These are phyloP conservation scores for Plagiodera versicolora DNA, from an alignment of 2,888 invertebrate genomes.

Conservation along the genomic window DNA sequence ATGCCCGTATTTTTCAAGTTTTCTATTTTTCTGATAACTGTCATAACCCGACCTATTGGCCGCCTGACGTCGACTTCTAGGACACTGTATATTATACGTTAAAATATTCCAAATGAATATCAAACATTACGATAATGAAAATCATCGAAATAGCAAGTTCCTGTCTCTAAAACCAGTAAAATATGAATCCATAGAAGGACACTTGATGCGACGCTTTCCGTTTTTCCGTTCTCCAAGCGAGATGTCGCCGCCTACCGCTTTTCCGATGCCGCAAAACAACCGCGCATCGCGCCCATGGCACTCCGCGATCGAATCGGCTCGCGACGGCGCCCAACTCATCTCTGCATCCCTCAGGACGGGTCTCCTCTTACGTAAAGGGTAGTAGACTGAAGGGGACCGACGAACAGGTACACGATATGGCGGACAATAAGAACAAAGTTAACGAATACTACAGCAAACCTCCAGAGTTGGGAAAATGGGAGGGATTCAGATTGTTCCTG, in stretches of 20 bases:
- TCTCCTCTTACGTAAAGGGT: slow-evolving; percentile 44
- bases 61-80: too few species aligned
- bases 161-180: too few species aligned
- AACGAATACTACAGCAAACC: slow-evolving; percentile 77
- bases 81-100: too few species aligned
- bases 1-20: too few species aligned
- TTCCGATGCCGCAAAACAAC: not conserved
- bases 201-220: too few species aligned
- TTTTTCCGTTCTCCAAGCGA: not conserved
- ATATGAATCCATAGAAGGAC: too few species aligned
- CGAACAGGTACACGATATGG: slow-evolving; percentile 46
- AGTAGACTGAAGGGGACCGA: slow-evolving; percentile 29
- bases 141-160: too few species aligned
- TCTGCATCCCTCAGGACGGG: slow-evolving; percentile 43
- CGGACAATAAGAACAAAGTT: slow-evolving; percentile 85
- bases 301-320: slow-evolving; percentile 43
- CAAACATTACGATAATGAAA: too few species aligned
- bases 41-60: too few species aligned
- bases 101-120: too few species aligned
- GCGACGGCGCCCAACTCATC: slow-evolving; percentile 43
- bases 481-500: slow-evolving; percentile 80
- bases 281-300: slow-evolving; percentile 24
- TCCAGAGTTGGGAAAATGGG: slow-evolving; percentile 82
- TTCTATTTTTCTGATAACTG: too few species aligned
- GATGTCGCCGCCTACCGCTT: not conserved